These are phyloP conservation scores for Scolanthus callimorphus DNA, from an alignment of 92 coral and sea anemone species.

Conservation along the genomic window DNA sequence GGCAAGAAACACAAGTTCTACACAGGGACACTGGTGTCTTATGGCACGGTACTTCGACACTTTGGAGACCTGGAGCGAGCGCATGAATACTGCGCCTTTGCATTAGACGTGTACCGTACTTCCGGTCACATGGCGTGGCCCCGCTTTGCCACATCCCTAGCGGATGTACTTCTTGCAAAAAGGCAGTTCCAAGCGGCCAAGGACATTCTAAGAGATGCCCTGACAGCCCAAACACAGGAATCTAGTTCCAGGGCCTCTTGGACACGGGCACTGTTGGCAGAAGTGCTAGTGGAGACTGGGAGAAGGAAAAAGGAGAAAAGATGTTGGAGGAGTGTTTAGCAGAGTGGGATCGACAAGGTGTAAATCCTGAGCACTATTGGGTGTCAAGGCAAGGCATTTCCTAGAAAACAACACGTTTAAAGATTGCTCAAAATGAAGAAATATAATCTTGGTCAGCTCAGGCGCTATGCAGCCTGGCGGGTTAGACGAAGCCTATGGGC, in stretches of 20 bases:
- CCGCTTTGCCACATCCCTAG: slow-evolving; percentile 72
- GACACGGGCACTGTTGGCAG: slow-evolving; percentile 68
- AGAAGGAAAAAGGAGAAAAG: slow-evolving; percentile 20
- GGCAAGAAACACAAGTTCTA: slow-evolving; percentile 73
- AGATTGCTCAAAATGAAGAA: too few species aligned
- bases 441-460: too few species aligned
- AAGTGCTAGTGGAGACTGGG: slow-evolving; percentile 51
- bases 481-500: too few species aligned
- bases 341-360: slow-evolving; percentile 43
- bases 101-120: slow-evolving; percentile 55
- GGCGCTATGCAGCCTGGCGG: too few species aligned
- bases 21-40: slow-evolving; percentile 77
- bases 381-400: too few species aligned
- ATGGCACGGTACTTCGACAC: slow-evolving; percentile 60
- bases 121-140: slow-evolving; percentile 84
- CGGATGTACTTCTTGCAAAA: slow-evolving; percentile 61
- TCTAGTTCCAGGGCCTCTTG: slow-evolving; percentile 81
- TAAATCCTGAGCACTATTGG: slow-evolving; percentile 75
- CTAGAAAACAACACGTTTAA: too few species aligned
- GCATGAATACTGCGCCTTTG: slow-evolving; percentile 45
- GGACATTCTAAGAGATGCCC: slow-evolving; percentile 46
- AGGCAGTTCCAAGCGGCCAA: slow-evolving; percentile 40
- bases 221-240: too few species aligned
- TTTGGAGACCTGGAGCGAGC: slow-evolving; percentile 50
- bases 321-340: slow-evolving; percentile 47